Evolutionary conservation across 2,888 invertebrate species (phyloP), one percentile per base, ranked within the genome.

Genomic region (Phalera bucephala): DNA sequence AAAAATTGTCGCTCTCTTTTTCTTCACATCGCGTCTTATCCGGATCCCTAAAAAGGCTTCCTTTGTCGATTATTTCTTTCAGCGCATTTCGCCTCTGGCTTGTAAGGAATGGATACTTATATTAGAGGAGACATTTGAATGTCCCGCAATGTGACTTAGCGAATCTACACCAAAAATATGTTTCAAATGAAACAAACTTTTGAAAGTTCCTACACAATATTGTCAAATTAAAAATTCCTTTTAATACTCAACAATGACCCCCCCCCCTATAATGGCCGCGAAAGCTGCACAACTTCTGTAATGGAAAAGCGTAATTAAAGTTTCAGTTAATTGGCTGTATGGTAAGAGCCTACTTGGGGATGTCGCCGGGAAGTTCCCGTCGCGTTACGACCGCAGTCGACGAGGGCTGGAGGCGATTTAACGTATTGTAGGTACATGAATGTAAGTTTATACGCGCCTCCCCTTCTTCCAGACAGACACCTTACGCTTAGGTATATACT

Each of bases 1-100:
- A 88, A 86, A 87, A 88, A 87, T 80, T 80, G 83, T 80, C 85
- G 83, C 76, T 77, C 74, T 82, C 80, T 80, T 84, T 84, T 86
- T 81, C 80, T 79, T 80, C 74, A 68, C 76, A 74, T 76, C 74
- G 67, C 72, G 68, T 77, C 73, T 77, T 82, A 78, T 77, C 71
- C 72, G 62, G 57, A 64, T 64, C 66, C 71, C 71, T 72, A 72
- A 79, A 79, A 77, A 73, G 69, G 68, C 62, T 75, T 72, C 68
- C 65, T 74, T 72, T 79, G 74, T 73, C 71, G 72, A 72, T 68
- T 76, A 80, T 69, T 72, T 72, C 71, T 73, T 80, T 80, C 75
- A 77, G 54, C 73, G 69, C 65, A 59, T 64, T 72, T 68, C 63
- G 63, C 62, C 54, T 62, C 50, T 47, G 46, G 60, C 55, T 28